These are phyloP conservation scores for Clupea harengus DNA, from an alignment of 2,113 vertebrate species.

Conservation along the genomic window DNA sequence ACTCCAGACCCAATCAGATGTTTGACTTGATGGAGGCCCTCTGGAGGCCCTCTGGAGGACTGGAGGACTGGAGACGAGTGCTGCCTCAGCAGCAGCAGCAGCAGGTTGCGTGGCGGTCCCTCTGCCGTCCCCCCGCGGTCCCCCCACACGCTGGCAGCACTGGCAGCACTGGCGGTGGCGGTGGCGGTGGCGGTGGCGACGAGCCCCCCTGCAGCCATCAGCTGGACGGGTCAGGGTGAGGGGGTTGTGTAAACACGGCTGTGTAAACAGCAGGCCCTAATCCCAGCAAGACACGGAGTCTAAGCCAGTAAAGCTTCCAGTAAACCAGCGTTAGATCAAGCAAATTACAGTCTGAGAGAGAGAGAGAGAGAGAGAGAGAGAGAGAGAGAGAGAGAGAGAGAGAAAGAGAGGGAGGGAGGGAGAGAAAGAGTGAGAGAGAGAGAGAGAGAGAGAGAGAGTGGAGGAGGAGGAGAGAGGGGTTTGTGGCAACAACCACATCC, in stretches of 20 bases:
- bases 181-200: neutral
- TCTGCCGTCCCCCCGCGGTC: neutral
- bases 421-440: neutral
- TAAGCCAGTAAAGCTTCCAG: conserved; percentile 32
- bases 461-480: neutral
- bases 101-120: neutral
- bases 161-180: neutral
- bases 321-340: conserved; percentile 33
- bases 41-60: neutral
- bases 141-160: neutral
- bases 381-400: neutral
- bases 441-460: conserved; percentile 9
- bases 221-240: conserved; percentile 5
- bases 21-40: neutral
- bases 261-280: conserved; percentile 32
- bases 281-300: conserved; percentile 28
- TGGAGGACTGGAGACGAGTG: neutral
- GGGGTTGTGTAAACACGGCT: conserved; percentile 17
- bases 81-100: conserved; percentile 1
- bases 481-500: conserved; percentile 13
- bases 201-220: neutral
- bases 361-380: neutral
- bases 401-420: neutral
- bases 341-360: conserved; percentile 21
- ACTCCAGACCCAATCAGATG: neutral